These are phyloP conservation scores for Silurus asotus DNA, from an alignment of 2,113 vertebrate genomes.

Conservation along the genomic window DNA sequence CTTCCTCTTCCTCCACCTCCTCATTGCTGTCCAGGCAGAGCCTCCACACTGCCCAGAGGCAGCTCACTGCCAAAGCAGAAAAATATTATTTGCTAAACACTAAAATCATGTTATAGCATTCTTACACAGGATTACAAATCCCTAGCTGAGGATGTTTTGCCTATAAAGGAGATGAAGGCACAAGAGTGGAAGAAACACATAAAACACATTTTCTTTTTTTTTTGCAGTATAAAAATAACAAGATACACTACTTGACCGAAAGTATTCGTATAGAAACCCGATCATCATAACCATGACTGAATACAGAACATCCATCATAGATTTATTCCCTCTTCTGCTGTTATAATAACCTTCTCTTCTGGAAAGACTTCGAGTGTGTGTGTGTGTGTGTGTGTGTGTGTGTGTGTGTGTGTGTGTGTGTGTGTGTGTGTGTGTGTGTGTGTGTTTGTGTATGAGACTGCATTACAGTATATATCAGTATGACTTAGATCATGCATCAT, in stretches of 20 bases:
- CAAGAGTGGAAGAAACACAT: neutral
- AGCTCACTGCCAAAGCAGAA: neutral
- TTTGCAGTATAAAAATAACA: constrained; percentile 1
- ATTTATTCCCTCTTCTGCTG: no score
- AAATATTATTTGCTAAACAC: neutral
- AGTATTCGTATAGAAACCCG: neutral
- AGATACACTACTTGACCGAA: neutral
- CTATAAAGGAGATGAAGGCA: neutral
- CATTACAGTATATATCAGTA: neutral
- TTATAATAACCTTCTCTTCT: neutral
- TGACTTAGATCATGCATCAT: neutral
- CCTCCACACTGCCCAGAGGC: neutral
- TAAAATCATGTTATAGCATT: neutral
- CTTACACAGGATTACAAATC: constrained; percentile 2
- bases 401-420: neutral
- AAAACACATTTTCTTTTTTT: neutral
- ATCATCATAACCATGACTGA: neutral
- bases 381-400: neutral
- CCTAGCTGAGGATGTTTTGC: neutral
- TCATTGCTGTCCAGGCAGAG: neutral
- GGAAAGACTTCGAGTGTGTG: neutral
- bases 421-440: neutral
- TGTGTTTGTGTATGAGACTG: neutral
- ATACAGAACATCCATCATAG: neutral
- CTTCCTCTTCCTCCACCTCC: neutral